phyloP scores from a whole-genome alignment of 2,888 invertebrate species.

The Hemithea aestivaria region DNA sequence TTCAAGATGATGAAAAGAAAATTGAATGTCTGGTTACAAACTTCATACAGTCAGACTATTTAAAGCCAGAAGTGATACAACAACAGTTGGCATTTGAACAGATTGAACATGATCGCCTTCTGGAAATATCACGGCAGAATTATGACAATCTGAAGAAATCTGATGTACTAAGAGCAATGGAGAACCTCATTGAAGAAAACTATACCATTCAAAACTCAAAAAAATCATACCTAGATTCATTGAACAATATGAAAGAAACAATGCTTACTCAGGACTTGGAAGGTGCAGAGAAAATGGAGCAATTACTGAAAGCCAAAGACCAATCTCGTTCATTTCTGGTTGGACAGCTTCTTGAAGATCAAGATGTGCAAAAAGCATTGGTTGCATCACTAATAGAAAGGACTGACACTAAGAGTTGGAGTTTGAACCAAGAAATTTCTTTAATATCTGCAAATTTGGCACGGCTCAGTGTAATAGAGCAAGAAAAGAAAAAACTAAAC shows the following conservation, averaged over 20 bases:
- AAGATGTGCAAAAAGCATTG: constrained; percentile 85
- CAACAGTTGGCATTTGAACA: constrained; percentile 84
- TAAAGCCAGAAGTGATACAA: constrained; percentile 78
- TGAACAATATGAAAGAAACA: constrained; percentile 82
- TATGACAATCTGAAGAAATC: constrained; percentile 81
- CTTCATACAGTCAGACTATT: constrained; percentile 79
- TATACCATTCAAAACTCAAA: constrained; percentile 78
- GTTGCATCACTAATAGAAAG: constrained; percentile 85
- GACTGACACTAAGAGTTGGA: constrained; percentile 87
- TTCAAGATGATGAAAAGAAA: constrained; percentile 82
- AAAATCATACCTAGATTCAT: constrained; percentile 81
- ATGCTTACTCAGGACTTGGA: constrained; percentile 78
- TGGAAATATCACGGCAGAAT: constrained; percentile 79
- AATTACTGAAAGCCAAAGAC: constrained; percentile 81
- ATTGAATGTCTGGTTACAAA: constrained; percentile 81
- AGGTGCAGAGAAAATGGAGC: constrained; percentile 78
- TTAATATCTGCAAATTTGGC: constrained; percentile 86
- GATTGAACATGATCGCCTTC: constrained; percentile 81
- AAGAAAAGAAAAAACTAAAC: constrained; percentile 83
- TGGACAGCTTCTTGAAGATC: constrained; percentile 81
- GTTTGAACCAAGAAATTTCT: constrained; percentile 86
- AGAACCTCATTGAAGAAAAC: constrained; percentile 83
- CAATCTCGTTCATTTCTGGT: constrained; percentile 80
- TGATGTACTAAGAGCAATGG: constrained; percentile 86
- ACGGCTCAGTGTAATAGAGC: constrained; percentile 84